A percentile compares a stretch with the other conserved stretches of the same genome.
Conservation (phyloP, 2,797 vertebrate species). For the Mormyrops attenuatus region DNA sequence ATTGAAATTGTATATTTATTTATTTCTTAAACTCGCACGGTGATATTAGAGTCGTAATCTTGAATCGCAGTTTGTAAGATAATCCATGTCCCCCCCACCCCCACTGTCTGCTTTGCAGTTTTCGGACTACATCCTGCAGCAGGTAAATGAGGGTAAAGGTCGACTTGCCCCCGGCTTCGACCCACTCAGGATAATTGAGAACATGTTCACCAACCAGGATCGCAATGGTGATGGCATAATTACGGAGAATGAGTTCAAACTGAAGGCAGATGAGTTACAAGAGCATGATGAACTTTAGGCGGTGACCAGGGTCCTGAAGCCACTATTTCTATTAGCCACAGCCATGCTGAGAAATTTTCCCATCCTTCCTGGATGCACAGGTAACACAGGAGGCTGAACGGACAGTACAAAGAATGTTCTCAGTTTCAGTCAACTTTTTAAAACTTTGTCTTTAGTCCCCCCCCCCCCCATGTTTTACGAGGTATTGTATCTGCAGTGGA, state of each 20-base stretch:
- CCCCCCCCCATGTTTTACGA: not conserved
- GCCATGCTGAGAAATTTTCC: not conserved
- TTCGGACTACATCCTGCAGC: constrained; percentile 81
- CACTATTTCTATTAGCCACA: not conserved
- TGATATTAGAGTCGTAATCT: not conserved
- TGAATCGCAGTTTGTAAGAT: not conserved
- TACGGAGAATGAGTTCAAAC: constrained; percentile 80
- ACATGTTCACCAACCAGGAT: constrained; percentile 97
- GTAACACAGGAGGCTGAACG: not conserved
- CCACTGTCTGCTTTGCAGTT: constrained; percentile 61
- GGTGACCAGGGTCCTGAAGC: not conserved
- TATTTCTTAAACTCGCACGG: not conserved
- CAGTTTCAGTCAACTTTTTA: not conserved
- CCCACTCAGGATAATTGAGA: constrained; percentile 81
- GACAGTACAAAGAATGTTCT: not conserved
- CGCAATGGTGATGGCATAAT: constrained; percentile 85
- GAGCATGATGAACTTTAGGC: constrained; percentile 86
- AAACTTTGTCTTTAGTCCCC: not conserved
- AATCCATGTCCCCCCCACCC: not conserved
- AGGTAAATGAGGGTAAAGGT: constrained; percentile 84
- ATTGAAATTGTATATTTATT: not conserved
- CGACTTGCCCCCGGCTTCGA: constrained; percentile 94
- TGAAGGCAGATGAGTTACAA: constrained; percentile 84
- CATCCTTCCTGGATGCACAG: not conserved
- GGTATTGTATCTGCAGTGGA: not conserved